Conservation (phyloP, 2,888 invertebrate genomes). For the Eurois occulta region DNA sequence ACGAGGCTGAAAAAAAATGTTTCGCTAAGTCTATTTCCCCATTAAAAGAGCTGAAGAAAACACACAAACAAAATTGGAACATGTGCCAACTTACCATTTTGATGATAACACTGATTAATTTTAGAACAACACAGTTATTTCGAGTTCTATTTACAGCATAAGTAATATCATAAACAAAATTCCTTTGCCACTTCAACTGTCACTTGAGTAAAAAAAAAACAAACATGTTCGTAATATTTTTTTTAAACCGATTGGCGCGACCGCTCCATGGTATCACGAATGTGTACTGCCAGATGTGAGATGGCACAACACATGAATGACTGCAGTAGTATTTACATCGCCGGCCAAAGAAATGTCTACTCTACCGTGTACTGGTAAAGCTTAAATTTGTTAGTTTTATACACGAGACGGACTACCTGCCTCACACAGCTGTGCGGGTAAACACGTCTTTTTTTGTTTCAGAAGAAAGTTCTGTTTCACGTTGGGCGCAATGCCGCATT, state of each 20-base stretch:
- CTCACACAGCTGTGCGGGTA: conserved; percentile 58
- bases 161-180: conserved; percentile 27
- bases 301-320: conserved; percentile 67
- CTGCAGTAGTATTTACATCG: conserved; percentile 62
- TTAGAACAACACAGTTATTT: conserved; percentile 43
- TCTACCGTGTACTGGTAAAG: conserved; percentile 42
- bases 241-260: conserved; percentile 57
- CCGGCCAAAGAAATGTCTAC: conserved; percentile 39
- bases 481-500: conserved; percentile 67
- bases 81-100: conserved; percentile 71
- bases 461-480: conserved; percentile 66
- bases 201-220: conserved; percentile 44
- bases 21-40: not conserved
- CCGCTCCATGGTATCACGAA: conserved; percentile 60
- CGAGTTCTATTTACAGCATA: conserved; percentile 31
- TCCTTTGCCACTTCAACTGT: conserved; percentile 32
- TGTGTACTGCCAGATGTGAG: conserved; percentile 64
- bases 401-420: conserved; percentile 33
- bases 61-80: conserved; percentile 53
- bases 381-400: conserved; percentile 18
- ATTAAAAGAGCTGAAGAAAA: conserved; percentile 39
- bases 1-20: not conserved
- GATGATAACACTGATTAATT: conserved; percentile 42
- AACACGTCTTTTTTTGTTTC: conserved; percentile 60
- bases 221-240: conserved; percentile 40